Evolutionary conservation across 2,888 invertebrate species (phyloP).

Genomic region (Erebia epiphron): DNA sequence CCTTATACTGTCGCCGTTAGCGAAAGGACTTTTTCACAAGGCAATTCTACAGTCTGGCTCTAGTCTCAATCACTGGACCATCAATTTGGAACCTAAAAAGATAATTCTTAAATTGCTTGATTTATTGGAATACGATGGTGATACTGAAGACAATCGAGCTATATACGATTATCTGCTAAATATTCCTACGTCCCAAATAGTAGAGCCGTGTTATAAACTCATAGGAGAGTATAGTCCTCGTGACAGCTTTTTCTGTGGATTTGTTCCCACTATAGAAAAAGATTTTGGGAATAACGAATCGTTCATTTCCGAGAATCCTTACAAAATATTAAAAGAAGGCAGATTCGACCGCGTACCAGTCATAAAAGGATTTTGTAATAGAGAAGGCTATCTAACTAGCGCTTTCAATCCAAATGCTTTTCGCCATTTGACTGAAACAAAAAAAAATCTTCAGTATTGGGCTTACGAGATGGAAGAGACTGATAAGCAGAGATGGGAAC

Average conservation of each 20-base stretch:
- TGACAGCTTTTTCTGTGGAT: conserved; percentile 50
- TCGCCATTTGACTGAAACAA: conserved; percentile 45
- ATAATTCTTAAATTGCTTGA: conserved; percentile 46
- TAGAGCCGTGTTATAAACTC: conserved; percentile 41
- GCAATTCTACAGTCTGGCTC: conserved; percentile 63
- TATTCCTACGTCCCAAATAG: conserved; percentile 42
- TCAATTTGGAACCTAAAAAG: conserved; percentile 50
- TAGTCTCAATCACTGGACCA: conserved; percentile 57
- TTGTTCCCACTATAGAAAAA: conserved; percentile 61
- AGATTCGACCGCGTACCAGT: conserved; percentile 65
- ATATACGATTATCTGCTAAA: conserved; percentile 48
- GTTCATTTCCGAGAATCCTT: conserved; percentile 60
- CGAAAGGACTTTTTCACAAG: conserved; percentile 60
- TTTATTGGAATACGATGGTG: conserved; percentile 50
- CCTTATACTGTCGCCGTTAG: conserved; percentile 52
- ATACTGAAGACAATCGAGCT: conserved; percentile 43
- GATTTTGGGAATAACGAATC: conserved; percentile 51
- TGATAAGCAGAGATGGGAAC: conserved; percentile 42
- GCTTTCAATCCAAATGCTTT: conserved; percentile 46
- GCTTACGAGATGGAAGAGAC: conserved; percentile 43
- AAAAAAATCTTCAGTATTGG: conserved; percentile 49
- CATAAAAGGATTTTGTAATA: conserved; percentile 74
- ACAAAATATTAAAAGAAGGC: conserved; percentile 59
- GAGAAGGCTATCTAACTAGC: conserved; percentile 67
- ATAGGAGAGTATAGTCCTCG: conserved; percentile 40